Conservation (phyloP, 2,113 vertebrate species). For the Pitta sordida region DNA sequence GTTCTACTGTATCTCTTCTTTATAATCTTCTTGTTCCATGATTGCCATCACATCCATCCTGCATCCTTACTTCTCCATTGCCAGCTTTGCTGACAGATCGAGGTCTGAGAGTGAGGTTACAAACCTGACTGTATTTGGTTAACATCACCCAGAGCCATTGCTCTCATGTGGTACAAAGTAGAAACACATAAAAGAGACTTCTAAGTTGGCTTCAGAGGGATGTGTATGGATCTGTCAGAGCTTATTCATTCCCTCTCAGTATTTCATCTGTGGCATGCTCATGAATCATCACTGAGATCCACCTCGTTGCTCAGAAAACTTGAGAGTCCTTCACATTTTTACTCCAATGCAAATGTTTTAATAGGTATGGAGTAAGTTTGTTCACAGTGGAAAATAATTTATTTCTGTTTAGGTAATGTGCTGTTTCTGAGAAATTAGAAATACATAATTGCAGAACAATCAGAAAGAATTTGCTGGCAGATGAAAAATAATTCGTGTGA, state of each 20-base stretch:
- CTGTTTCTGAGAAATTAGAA: neutral
- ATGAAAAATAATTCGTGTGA: slow-evolving; percentile 35
- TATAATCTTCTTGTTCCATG: neutral
- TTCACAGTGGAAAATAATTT: neutral
- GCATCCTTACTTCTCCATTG: neutral
- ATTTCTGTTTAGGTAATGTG: neutral
- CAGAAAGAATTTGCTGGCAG: slow-evolving; percentile 18
- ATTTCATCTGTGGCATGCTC: neutral
- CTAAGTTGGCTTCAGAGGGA: neutral
- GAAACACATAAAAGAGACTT: neutral
- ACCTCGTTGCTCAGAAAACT: neutral
- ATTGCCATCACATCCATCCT: neutral
- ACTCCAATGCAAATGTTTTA: neutral
- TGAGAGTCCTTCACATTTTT: neutral
- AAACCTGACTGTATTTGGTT: neutral
- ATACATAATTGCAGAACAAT: neutral
- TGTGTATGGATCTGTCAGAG: neutral
- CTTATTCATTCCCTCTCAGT: neutral
- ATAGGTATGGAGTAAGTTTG: neutral
- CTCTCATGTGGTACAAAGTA: neutral
- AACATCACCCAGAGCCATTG: neutral
- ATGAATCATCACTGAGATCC: neutral
- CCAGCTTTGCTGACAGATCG: neutral
- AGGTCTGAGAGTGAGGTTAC: neutral
- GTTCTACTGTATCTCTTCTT: neutral